These are phyloP conservation scores for Chascanopsetta lugubris DNA, from an alignment of 2,113 vertebrate genomes.

Conservation along the genomic window DNA sequence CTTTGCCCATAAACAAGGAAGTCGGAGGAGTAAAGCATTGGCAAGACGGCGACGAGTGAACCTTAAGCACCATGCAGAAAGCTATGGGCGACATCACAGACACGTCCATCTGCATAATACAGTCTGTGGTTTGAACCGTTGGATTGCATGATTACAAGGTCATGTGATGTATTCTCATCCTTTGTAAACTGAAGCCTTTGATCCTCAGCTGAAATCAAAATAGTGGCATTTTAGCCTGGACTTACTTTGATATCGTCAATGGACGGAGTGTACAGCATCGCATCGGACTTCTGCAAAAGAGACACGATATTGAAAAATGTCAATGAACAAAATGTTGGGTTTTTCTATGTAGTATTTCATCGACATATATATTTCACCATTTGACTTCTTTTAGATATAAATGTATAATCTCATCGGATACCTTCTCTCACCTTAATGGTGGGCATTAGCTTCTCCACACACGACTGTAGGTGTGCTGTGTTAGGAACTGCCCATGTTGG, in stretches of 20 bases:
- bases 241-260: conserved; percentile 56
- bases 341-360: too few species aligned
- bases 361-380: neutral
- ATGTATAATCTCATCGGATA: conserved; percentile 16
- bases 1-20: too few species aligned
- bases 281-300: conserved; percentile 58
- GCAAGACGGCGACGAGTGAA: too few species aligned
- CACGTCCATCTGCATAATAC: too few species aligned
- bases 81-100: too few species aligned
- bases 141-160: too few species aligned
- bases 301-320: neutral
- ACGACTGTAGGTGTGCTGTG: fast-evolving
- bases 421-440: conserved; percentile 67
- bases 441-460: neutral
- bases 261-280: conserved; percentile 70
- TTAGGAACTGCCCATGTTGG: neutral
- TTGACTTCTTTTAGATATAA: neutral
- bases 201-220: neutral
- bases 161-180: neutral
- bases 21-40: too few species aligned
- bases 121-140: too few species aligned
- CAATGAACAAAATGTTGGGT: too few species aligned
- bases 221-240: neutral
- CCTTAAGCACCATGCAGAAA: too few species aligned
- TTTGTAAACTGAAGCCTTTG: too few species aligned